phyloP scores from a whole-genome alignment of 2,113 vertebrate genomes.

The Bufo gargarizans region DNA sequence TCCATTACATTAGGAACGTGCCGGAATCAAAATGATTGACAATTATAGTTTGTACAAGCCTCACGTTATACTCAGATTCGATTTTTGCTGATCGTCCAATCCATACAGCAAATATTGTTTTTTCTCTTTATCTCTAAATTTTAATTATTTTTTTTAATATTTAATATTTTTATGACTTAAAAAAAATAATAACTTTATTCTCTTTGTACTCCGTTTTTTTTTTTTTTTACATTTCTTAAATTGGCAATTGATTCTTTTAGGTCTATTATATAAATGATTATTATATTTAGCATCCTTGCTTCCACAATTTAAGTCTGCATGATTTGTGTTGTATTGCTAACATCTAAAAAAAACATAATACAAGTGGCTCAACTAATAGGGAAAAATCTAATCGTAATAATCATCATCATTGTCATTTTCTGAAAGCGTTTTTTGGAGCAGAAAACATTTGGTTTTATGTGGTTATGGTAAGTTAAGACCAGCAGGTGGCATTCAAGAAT shows the following conservation, averaged over 20 bases:
- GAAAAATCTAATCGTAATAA: background rate
- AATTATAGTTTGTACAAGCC: constrained; percentile 42
- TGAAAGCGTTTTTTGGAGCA: too few relatives aligned
- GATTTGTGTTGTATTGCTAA: too few relatives aligned
- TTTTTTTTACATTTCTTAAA: background rate
- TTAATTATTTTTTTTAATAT: too few relatives aligned
- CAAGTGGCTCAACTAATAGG: background rate
- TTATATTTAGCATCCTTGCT: background rate
- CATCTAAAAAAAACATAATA: background rate
- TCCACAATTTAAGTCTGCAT: background rate
- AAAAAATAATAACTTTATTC: too few relatives aligned
- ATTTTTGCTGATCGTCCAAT: background rate
- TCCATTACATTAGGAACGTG: constrained; percentile 54
- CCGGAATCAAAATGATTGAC: constrained; percentile 64
- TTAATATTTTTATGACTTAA: too few relatives aligned
- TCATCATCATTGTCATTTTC: background rate
- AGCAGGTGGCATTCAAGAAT: constrained; percentile 69
- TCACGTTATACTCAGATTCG: constrained; percentile 18
- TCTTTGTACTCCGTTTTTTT: background rate
- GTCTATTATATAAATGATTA: background rate
- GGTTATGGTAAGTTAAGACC: constrained; percentile 51
- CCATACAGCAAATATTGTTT: too few relatives aligned
- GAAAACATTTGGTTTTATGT: background rate
- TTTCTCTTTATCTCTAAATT: too few relatives aligned
- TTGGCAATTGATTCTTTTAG: background rate